Conservation (phyloP, 2,113 vertebrate species). For the Burhinus bistriatus region DNA sequence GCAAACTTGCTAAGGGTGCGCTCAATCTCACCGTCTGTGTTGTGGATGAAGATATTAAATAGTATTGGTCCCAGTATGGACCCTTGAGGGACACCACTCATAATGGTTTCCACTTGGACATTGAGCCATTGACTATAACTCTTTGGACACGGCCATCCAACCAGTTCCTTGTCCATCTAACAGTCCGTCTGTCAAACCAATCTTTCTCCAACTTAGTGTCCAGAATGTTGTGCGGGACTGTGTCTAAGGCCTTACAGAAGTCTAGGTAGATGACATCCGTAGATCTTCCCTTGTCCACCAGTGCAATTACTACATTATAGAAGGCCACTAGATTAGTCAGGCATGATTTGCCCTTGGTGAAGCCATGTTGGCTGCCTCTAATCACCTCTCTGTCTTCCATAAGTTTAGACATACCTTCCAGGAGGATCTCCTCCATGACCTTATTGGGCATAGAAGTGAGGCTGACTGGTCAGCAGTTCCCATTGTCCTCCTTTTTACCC, state of each 20-base stretch:
- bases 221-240: background rate
- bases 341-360: background rate
- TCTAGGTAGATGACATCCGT: background rate
- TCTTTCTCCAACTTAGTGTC: background rate
- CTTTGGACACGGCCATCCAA: background rate
- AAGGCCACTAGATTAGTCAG: too few relatives aligned
- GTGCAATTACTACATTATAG: too few relatives aligned
- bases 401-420: background rate
- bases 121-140: background rate
- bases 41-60: background rate
- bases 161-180: background rate
- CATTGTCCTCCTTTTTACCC: background rate
- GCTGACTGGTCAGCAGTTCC: rapidly evolving
- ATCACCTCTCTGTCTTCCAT: background rate
- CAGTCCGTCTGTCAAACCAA: background rate
- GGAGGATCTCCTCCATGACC: background rate
- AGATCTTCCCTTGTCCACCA: background rate
- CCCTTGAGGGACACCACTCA: background rate
- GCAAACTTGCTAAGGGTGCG: background rate
- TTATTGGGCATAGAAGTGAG: background rate
- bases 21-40: background rate
- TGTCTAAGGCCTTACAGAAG: background rate
- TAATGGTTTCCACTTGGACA: background rate
- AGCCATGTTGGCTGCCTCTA: background rate
- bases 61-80: background rate